Percentiles rank a stretch among this genome's conserved stretches.
phyloP scores from a whole-genome alignment of 2,113 vertebrate species.

The Cyanoramphus novaezelandiae region DNA sequence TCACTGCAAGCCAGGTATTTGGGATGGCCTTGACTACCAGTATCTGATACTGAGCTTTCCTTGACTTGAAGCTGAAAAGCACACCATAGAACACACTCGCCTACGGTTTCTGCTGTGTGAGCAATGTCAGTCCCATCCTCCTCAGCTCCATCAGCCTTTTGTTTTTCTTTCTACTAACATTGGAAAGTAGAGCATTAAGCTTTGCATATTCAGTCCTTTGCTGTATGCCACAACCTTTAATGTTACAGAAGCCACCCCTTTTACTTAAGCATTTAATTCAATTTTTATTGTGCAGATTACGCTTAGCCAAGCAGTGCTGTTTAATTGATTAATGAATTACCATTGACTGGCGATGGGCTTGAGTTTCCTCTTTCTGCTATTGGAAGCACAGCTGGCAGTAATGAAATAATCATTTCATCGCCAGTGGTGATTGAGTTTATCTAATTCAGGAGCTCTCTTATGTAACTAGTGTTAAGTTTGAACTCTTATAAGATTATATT shows the following conservation, averaged over 20 bases:
- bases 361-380: constrained; percentile 65
- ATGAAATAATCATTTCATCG: constrained; percentile 81
- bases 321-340: constrained; percentile 78
- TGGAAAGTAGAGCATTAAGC: neutral
- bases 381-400: constrained; percentile 73
- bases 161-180: neutral
- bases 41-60: neutral
- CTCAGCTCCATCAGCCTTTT: neutral
- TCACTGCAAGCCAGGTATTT: neutral
- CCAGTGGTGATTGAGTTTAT: constrained; percentile 66
- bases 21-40: neutral
- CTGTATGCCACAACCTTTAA: constrained; percentile 2
- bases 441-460: constrained; percentile 65
- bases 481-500: constrained; percentile 61
- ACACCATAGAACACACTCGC: fast-evolving
- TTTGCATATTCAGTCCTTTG: neutral
- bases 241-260: constrained; percentile 14
- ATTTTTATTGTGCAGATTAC: constrained; percentile 71
- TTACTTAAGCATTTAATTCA: constrained; percentile 69
- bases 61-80: neutral
- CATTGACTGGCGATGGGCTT: constrained; percentile 55
- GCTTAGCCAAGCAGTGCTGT: constrained; percentile 68
- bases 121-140: neutral
- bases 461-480: constrained; percentile 65
- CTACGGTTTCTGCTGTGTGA: neutral